phyloP scores from a whole-genome alignment of 2,113 vertebrate species.

The Orcinus orca region DNA sequence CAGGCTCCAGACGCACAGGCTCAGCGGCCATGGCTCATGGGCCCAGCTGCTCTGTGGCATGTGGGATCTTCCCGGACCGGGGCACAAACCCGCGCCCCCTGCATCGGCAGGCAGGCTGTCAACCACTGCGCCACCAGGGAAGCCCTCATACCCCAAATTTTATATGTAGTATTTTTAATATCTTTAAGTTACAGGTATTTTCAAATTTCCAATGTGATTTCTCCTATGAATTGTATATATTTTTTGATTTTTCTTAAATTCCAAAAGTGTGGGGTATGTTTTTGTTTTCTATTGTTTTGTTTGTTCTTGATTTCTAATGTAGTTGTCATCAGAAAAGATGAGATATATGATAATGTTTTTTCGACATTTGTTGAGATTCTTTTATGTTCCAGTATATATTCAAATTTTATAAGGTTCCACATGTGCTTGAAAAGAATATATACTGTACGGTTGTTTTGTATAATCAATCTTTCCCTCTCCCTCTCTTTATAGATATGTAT shows the following conservation, averaged over 20 bases:
- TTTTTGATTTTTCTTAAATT: neutral
- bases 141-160: neutral
- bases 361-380: constrained; percentile 7
- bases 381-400: neutral
- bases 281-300: neutral
- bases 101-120: too few relatives aligned
- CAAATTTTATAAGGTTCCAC: neutral
- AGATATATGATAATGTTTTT: neutral
- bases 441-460: neutral
- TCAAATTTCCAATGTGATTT: neutral
- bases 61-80: too few relatives aligned
- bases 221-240: neutral
- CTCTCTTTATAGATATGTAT: neutral
- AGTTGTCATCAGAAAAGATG: neutral
- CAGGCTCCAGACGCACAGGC: too few relatives aligned
- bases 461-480: neutral
- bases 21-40: too few relatives aligned
- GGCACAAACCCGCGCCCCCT: too few relatives aligned
- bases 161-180: neutral
- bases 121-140: too few relatives aligned
- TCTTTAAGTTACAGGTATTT: neutral
- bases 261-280: neutral
- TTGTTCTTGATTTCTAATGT: constrained; percentile 27
- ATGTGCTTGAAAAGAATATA: neutral
- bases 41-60: too few relatives aligned